Evolutionary conservation across 2,888 invertebrate genomes (phyloP), one percentile per base, ranked within the genome.

Genomic region (Hirudinaria manillensis): DNA sequence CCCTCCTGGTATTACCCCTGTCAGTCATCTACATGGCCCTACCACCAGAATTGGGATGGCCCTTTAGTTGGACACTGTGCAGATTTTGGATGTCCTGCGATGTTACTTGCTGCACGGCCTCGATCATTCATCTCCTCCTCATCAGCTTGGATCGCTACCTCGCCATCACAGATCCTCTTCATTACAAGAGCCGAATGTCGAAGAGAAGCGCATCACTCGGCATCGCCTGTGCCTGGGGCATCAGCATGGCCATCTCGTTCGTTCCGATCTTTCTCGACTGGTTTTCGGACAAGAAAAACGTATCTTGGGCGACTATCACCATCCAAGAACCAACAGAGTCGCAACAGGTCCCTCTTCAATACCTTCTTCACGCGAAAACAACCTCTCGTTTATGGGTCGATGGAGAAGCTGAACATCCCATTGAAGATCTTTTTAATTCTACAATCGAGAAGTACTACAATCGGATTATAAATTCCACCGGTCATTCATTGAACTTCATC

Each of bases 41-140:
- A 16, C 45, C 45, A 16, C 45, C 45, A 10, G 45, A 45, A 16
- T 29, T 2, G 27, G 29, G 65, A 3, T 29, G 29, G 65, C 29
- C 65, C 13, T 83, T 83, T 77, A 83, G 84, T 27, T 80, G 82
- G 76, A 78, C 82, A 19, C 81, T 83, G 68, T 84, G 84, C 75
- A 81, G 83, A 77, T 81, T 84, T 71, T 84, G 82, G 82, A 82
- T 83, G 61, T 83, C 83, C 10, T 84, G 83, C 76, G 84, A 84
- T 78, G 83, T 84, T 61, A 84, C 82, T 80, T 84, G 83, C 76
- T 84, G 84, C 75, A 84, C 83, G 1, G 83, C 83, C 1, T 83
- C 83, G 53, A 83, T 83, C 45, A 80, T 83, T 4, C 83, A 83
- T 75, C 79, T 83, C 29, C 83, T 83, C 75, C 78, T 82, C 76